Percentiles rank a stretch among this genome's conserved stretches.
Conservation (phyloP, 2,888 invertebrate species). For the Lepidonotus clava region DNA sequence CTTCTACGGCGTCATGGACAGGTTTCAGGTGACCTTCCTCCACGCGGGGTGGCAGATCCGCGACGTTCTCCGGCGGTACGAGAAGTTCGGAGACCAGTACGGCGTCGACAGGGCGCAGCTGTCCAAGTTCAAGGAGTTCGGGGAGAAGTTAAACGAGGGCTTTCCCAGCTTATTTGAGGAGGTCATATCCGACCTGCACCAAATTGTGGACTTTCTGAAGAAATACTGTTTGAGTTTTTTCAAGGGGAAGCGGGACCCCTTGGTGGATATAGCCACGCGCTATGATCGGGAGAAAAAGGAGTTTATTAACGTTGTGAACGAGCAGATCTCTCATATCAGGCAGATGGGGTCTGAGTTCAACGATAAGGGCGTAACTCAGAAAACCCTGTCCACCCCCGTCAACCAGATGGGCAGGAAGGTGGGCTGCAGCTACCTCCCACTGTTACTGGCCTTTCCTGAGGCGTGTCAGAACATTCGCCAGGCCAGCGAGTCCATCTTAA, state of each 20-base stretch:
- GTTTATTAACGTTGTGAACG: not conserved
- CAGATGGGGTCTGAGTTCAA: slow-evolving; percentile 18
- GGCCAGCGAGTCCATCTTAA: not conserved
- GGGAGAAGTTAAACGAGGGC: not conserved
- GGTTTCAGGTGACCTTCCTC: slow-evolving; percentile 40
- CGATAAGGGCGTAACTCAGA: slow-evolving; percentile 29
- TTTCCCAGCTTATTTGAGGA: not conserved
- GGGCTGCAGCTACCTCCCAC: not conserved
- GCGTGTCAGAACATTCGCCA: slow-evolving; percentile 6
- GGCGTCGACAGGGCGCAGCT: not conserved
- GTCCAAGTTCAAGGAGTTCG: slow-evolving; percentile 25
- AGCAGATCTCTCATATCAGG: not conserved
- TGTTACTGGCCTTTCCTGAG: slow-evolving; percentile 24
- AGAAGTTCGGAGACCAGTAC: slow-evolving; percentile 18
- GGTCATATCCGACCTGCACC: slow-evolving; percentile 5
- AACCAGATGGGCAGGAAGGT: slow-evolving; percentile 4
- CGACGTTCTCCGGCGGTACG: slow-evolving; percentile 17
- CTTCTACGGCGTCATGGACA: slow-evolving; percentile 34
- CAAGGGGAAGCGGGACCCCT: slow-evolving; percentile 10
- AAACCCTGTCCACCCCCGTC: not conserved
- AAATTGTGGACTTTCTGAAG: not conserved
- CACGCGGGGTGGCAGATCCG: slow-evolving; percentile 37
- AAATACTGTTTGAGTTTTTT: slow-evolving; percentile 44
- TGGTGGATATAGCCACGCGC: slow-evolving; percentile 22
- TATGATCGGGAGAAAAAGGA: slow-evolving; percentile 2